Conservation (phyloP, 1,140 invertebrate species). For the Bradynema listronoti region DNA sequence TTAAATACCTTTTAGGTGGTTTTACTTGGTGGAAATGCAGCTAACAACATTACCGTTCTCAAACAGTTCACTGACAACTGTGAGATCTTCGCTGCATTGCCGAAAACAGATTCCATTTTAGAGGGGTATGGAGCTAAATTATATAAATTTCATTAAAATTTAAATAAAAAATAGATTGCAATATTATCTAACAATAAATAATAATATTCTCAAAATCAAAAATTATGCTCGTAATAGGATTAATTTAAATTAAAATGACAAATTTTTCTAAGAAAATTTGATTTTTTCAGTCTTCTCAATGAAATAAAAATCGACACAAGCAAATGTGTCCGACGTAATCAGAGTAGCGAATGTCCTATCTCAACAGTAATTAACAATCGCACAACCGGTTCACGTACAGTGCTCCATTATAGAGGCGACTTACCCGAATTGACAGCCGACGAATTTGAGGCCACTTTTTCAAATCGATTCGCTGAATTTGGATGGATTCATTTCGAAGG, state of each 20-base stretch:
- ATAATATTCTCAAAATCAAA: too few species aligned
- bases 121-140: constrained; percentile 12
- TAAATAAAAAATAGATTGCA: too few species aligned
- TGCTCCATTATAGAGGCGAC: constrained; percentile 36
- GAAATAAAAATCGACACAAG: not conserved
- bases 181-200: too few species aligned
- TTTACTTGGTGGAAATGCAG: constrained; percentile 33
- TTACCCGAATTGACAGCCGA: constrained; percentile 25
- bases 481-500: constrained; percentile 41
- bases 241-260: too few species aligned
- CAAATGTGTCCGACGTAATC: not conserved
- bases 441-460: constrained; percentile 28
- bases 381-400: constrained; percentile 30
- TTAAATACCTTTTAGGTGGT: constrained; percentile 4
- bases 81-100: constrained; percentile 29
- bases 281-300: constrained; percentile 8
- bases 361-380: constrained; percentile 35
- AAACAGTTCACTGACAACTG: constrained; percentile 15
- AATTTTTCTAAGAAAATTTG: too few species aligned
- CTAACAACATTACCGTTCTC: constrained; percentile 27
- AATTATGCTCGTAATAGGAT: too few species aligned
- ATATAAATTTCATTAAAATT: too few species aligned
- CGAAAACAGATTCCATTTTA: constrained; percentile 17
- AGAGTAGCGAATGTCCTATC: constrained; percentile 16
- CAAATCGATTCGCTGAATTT: constrained; percentile 1